Evolutionary conservation across 1,140 invertebrate genomes (phyloP).

Genomic region (Thaumetopoea pityocampa): DNA sequence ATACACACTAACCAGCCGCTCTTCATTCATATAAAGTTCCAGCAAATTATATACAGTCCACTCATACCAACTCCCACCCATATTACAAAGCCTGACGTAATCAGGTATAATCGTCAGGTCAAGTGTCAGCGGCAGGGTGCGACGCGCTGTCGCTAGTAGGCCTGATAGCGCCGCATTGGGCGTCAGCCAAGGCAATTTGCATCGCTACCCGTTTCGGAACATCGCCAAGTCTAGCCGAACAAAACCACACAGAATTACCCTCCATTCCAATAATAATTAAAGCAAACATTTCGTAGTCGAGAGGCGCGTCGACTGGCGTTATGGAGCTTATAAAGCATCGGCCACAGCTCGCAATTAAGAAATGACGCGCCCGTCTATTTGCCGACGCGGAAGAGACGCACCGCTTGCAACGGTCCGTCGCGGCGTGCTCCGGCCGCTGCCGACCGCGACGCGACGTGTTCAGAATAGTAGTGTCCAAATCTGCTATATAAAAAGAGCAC

Average conservation of each 20-base stretch:
- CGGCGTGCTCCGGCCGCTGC: conserved; percentile 36
- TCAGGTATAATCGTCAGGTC: conserved; percentile 28
- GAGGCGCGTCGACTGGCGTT: conserved; percentile 60
- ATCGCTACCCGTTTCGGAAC: conserved; percentile 75
- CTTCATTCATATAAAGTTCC: no score
- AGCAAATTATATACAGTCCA: no score
- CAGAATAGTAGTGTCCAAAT: no score
- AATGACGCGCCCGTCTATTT: conserved; percentile 67
- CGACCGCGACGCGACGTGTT: conserved; percentile 31
- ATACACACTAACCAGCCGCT: no score
- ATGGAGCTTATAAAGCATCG: conserved; percentile 73
- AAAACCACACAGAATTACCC: conserved; percentile 74
- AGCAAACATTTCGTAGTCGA: conserved; percentile 71
- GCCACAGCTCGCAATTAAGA: conserved; percentile 70
- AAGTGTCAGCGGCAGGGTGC: conserved; percentile 51
- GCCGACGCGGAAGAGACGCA: conserved; percentile 69
- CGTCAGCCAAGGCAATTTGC: conserved; percentile 73
- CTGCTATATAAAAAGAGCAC: no score
- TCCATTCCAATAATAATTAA: conserved; percentile 76
- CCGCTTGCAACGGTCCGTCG: conserved; percentile 64
- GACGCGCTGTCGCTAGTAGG: conserved; percentile 41
- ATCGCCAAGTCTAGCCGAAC: conserved; percentile 75
- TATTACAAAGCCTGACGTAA: background rate
- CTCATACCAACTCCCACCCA: no score
- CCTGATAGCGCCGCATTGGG: conserved; percentile 67